Base-by-base conservation (phyloP, 2,113 vertebrate species). In the Apaloderma vittatum region DNA sequence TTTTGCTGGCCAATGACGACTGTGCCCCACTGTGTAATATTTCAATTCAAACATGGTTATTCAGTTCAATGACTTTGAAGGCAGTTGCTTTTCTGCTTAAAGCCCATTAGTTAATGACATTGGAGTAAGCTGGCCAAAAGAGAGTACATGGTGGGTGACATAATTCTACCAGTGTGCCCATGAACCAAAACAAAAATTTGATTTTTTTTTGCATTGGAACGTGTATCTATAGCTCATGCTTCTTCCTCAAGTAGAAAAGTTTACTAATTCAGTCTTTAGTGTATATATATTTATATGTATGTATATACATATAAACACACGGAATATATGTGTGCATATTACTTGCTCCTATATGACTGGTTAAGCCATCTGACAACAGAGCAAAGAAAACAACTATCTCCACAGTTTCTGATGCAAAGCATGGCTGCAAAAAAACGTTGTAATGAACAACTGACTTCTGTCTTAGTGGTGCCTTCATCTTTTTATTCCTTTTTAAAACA, bases 401-500 rank as follows among this genome's bases (percentile, higher is more conserved):
- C 54, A 24, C 54, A 62, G 70, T 70, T 93, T 85, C 81, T 79
- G 77, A 90, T 8, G 12, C 3, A 6, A 80, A 76, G 27, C 43
- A 40, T 55, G 81, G 73, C 73, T 95, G 88, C 58, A 89, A 82
- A 87, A 40, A 96, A 87, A 4, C 73, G 79, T 89, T 91, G 62
- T 65, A 70, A 91, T 89, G 73, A 92, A 37, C 85, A 95, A 78
- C 88, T 65, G 88, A 76, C 66, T 94, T 91, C 81, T 95, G 70
- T 93, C 88, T 84, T 88, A 91, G 63, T 34, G 20, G n/a, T 91
- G 55, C 86, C 87, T 96, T 95, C 94, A 77, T 94, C 87, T 94
- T 94, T 86, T 96, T 85, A 82, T 91, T 93, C 81, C 81, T 94
- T 95, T 93, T 94, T 45, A 70, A 95, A 96, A 93, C 66, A 93